Conservation (phyloP, 2,797 vertebrate genomes). For the Odontamblyopus rebecca region DNA sequence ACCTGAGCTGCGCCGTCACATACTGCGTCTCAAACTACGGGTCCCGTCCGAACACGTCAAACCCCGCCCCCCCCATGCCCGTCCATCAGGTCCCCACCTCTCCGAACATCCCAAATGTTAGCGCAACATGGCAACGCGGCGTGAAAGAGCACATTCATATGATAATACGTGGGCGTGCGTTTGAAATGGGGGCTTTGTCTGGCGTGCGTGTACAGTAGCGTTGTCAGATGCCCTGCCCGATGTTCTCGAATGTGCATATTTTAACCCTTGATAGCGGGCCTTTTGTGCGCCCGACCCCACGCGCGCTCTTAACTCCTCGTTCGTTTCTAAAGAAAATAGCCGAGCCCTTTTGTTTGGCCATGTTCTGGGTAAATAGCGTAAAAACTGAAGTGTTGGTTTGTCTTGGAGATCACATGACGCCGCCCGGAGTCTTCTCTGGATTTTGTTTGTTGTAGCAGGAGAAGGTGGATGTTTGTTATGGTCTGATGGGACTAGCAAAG, state of each 20-base stretch:
- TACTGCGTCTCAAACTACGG: conserved; percentile 34
- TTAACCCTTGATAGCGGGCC: conserved; percentile 59
- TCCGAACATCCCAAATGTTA: conserved; percentile 37
- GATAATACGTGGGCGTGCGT: conserved; percentile 61
- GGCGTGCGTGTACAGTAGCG: conserved; percentile 45
- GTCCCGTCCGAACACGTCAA: conserved; percentile 34
- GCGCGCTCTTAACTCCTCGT: conserved; percentile 63
- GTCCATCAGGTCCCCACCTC: conserved; percentile 16
- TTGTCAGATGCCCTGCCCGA: conserved; percentile 48
- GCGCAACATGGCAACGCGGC: conserved; percentile 30
- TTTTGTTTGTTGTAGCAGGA: not conserved
- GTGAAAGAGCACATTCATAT: conserved; percentile 61
- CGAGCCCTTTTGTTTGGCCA: conserved; percentile 33
- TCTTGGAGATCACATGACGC: not conserved
- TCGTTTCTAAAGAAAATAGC: conserved; percentile 63
- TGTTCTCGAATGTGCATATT: conserved; percentile 70
- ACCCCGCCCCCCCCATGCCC: not conserved
- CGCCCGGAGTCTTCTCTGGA: not conserved
- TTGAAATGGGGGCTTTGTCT: conserved; percentile 68
- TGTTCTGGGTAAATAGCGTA: conserved; percentile 26
- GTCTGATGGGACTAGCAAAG: not conserved
- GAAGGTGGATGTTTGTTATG: not conserved
- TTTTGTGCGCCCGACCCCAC: conserved; percentile 71
- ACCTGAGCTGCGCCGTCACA: conserved; percentile 57
- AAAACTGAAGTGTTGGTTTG: not conserved